Conservation (phyloP, 2,113 vertebrate genomes). For the Nerophis lumbriciformis region DNA sequence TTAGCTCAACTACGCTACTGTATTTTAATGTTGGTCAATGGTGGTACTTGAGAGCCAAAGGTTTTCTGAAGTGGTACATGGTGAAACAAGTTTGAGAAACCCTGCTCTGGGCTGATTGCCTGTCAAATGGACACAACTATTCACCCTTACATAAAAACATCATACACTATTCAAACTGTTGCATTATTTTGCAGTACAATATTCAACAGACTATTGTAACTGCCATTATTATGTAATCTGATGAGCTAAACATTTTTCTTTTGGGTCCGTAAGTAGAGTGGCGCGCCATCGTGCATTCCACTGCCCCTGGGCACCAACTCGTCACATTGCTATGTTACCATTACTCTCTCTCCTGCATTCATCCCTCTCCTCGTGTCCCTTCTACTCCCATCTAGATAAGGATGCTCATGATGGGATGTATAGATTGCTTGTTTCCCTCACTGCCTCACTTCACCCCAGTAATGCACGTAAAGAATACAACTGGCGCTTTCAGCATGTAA, state of each 20-base stretch:
- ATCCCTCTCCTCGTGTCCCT: neutral
- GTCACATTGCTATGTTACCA: slow-evolving; percentile 21
- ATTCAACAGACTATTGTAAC: neutral
- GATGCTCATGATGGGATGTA: slow-evolving; percentile 27
- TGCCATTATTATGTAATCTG: neutral
- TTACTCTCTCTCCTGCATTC: slow-evolving; percentile 7
- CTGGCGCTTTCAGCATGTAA: slow-evolving; percentile 13
- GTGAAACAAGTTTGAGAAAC: too few relatives aligned
- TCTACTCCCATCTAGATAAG: neutral
- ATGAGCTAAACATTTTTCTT: neutral
- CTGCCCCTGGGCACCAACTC: slow-evolving; percentile 6
- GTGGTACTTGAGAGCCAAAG: too few relatives aligned
- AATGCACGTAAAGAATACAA: slow-evolving; percentile 15
- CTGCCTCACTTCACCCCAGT: slow-evolving; percentile 15
- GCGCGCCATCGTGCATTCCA: slow-evolving; percentile 4
- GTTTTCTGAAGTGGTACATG: too few relatives aligned
- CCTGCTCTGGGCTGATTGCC: too few relatives aligned
- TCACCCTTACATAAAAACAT: too few relatives aligned
- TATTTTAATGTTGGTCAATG: too few relatives aligned
- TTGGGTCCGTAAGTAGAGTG: neutral
- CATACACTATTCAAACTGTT: neutral
- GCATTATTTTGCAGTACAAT: neutral
- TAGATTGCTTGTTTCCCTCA: slow-evolving; percentile 10
- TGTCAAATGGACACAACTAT: too few relatives aligned
- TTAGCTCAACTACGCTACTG: too few relatives aligned